Base-by-base conservation (phyloP, 2,888 invertebrate species). In the Drosophila peninsularis region DNA sequence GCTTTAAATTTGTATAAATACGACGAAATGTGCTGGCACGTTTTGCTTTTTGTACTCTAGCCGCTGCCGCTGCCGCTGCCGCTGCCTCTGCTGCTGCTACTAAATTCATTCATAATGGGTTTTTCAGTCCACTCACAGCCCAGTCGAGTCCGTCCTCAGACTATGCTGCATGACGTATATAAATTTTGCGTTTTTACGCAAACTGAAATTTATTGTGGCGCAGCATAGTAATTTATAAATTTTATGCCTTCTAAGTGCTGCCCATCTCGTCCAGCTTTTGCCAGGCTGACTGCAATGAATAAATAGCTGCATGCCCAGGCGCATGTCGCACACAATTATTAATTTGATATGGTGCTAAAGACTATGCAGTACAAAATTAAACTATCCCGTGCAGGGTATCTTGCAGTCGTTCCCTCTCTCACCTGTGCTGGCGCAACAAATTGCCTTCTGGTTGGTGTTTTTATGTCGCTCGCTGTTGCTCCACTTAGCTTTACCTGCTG, bases 71-170 rank as follows among this genome's bases (percentile, higher is more conserved):
- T 75, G 24, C 36, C 49, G 50, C 49, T 56, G 34, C 50, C 30
- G 21, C 53, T 44, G 45, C 32, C 52, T 50, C 62, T 63, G 57
- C 56, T 54, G 37, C 53, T 68, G 73, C 88, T 71, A 85, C 87
- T 88, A 86, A 86, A 87, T 88, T 87, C 89, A 89, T 82, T 89
- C 89, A 87, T 87, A 87, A 86, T 86, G 88, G 89, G 62, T 89
- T 87, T 88, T 87, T 75, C 75, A 78, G 78, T 78, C 62, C 71
- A 75, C 79, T 79, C 78, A 61, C 57, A 53, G 50, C 19, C 52
- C 56, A 63, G 52, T n/a, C 7, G 52, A 27, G 37, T 39, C 50
- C 56, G 47, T 17, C 24, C 32, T 17, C 62, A 37, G 21, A 24
- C 45, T 17, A 30, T 37, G 34, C 55, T 54, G 39, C 66, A 78